Evolutionary conservation across 2,888 invertebrate species (phyloP), one percentile per base, ranked within the genome.

Genomic region (Trichogramma evanescens): DNA sequence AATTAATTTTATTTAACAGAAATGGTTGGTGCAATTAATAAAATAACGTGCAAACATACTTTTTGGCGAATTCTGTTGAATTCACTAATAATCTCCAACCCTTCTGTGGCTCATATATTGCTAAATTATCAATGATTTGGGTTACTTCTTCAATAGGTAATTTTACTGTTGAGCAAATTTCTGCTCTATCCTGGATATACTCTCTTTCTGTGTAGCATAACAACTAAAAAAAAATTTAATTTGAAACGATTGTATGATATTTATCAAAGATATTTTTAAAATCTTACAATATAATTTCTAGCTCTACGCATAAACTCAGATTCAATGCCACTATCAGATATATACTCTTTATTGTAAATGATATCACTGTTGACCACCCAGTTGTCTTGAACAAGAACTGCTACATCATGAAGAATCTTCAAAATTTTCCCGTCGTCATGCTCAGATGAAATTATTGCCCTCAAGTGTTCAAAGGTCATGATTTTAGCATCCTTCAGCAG

Each of bases 311-410:
- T 86, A 5, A 88, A 78, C 26, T 89, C 85, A 0, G 89, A 83
- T 50, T 88, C 83, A 46, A 89, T 86, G 0, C 89, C 89, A 73
- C 86, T 88, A 40, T 86, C 84, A 45, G 89, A 88, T 48, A 86
- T 81, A 39, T 84, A 83, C 63, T 87, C 85, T 64, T 84, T 82
- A 3, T 89, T 86, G 79, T 91, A 94, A 50, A 95, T 77, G n/a
- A 92, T 81, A 67, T 89, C 87, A 56, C 93, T 94, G 71, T 91
- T 89, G 4, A 92, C 86, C 48, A 93, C 85, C 95, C 95, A 96
- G 77, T 94, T 88, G 0, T 95, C 95, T 69, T 91, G 87, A 48
- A 95, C 89, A 67, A 94, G 81, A 63, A 91, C 86, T 46, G 91
- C 93, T 45, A 88, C 88, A 76, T 88, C 85, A 61, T 89, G 89